Evolutionary conservation across 1,140 invertebrate genomes (phyloP).

Genomic region (Anagrus nilaparvatae): DNA sequence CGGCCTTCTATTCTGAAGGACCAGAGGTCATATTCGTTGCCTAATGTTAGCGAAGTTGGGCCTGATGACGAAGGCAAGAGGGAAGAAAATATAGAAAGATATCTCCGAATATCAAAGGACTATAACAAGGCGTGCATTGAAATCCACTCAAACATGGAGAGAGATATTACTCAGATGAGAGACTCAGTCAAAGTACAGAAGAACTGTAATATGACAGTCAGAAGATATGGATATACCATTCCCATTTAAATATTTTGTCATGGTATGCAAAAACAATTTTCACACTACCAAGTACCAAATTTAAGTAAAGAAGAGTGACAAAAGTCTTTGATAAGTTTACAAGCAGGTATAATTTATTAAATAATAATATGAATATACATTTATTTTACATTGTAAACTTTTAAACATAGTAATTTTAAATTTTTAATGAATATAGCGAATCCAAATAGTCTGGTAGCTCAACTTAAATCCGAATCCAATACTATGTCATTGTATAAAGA

Average conservation of each 20-base stretch:
- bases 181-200: no score
- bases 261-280: background rate
- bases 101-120: no score
- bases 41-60: no score
- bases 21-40: no score
- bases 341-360: background rate
- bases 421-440: background rate
- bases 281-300: background rate
- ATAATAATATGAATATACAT: background rate
- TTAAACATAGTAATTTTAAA: background rate
- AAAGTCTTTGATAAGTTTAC: background rate
- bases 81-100: no score
- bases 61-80: no score
- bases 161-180: no score
- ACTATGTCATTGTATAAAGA: background rate
- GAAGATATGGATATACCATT: conserved; percentile 6
- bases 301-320: background rate
- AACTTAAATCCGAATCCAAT: background rate
- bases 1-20: no score
- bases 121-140: no score
- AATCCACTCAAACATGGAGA: no score
- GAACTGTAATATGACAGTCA: conserved; percentile 4
- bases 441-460: background rate
- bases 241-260: conserved; percentile 10
- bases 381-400: background rate